Evolutionary conservation across 2,888 invertebrate genomes (phyloP), one percentile per base, ranked within the genome.

Genomic region (Antheraea assamensis): DNA sequence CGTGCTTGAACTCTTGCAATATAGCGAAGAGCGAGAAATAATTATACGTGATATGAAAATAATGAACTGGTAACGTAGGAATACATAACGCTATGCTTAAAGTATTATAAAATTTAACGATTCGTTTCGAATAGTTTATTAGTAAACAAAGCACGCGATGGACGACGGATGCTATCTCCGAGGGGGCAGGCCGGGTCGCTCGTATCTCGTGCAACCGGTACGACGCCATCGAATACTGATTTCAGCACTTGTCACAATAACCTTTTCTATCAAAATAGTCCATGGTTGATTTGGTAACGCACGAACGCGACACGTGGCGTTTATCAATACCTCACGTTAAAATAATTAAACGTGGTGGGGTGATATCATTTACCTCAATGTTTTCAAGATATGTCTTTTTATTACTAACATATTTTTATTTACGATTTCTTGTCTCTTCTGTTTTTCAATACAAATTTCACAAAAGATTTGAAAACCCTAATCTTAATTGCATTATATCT

Each of bases 111-210:
- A n/a, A n/a, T 15, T 17, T 17, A 64, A 27, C 30, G 3, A 30
- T 64, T 64, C 61, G 30, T 30, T 30, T 64, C 61, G 61, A 15
- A 64, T n/a, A 68, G n/a, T n/a, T 35, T 68, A 35, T 68, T 68
- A 68, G 68, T 68, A 68, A 68, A 68, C 68, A 68, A 68, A 35
- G n/a, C 61, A 30, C 61, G 61, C 61, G 5, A 17, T 15, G n/a
- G 68, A 21, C 68, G 68, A 13, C 35, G 68, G 21, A 35, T n/a
- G 68, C 31, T 68, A 68, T 68, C 68, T 76, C 76, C 76, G 81
- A 77, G 80, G 79, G 85, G 87, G 84, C 83, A 81, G 79, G 83
- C 80, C 79, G 85, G 88, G 89, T 88, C 88, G 80, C 76, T 77
- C 75, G 77, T 87, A 88, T 88, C 88, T 80, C 78, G 76, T 77